Base-by-base conservation (phyloP, 2,888 invertebrate species). In the Andrena praecox region DNA sequence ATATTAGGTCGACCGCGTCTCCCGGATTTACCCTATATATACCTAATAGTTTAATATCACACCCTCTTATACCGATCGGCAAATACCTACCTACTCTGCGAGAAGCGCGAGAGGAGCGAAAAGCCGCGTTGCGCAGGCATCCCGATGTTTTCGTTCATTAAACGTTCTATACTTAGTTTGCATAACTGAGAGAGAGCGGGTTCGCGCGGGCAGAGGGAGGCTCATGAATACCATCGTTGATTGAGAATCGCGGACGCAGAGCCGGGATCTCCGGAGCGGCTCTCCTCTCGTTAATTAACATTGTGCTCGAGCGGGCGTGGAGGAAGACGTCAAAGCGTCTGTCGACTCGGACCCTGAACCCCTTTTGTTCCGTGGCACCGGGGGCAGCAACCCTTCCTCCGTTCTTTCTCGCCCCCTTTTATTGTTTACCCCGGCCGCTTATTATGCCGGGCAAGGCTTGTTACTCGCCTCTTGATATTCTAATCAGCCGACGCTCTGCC, bases 271-370 rank as follows among this genome's bases (percentile, higher is more conserved):
- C 69, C 68, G 56, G 1, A 62, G 79, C 66, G 52, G 64, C 60
- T 82, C 78, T 76, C 66, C 87, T 91, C 91, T 92, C 91, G 91
- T 93, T 93, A 93, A 93, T 93, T 93, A 93, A 93, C 91, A 91
- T 91, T 90, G 89, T 85, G 87, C 76, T 78, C 78, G 77, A 42
- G 84, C 88, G 84, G 79, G 77, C 85, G 77, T 84, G 83, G 89
- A 93, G 91, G 91, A 90, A 93, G 93, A 93, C 92, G 91, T 93
- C 93, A 93, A 91, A 91, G 84, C 77, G 72, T 80, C 84, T 69
- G 84, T 71, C 64, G 72, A 75, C 73, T 74, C 72, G 78, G 66
- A 77, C 85, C 81, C 80, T 52, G 80, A 87, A 89, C 85, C 88
- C 90, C 84, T 86, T 89, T 86, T 87, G 87, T 88, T 82, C 83